Base-by-base conservation (phyloP, 2,113 vertebrate species). In the Pao palembangensis region DNA sequence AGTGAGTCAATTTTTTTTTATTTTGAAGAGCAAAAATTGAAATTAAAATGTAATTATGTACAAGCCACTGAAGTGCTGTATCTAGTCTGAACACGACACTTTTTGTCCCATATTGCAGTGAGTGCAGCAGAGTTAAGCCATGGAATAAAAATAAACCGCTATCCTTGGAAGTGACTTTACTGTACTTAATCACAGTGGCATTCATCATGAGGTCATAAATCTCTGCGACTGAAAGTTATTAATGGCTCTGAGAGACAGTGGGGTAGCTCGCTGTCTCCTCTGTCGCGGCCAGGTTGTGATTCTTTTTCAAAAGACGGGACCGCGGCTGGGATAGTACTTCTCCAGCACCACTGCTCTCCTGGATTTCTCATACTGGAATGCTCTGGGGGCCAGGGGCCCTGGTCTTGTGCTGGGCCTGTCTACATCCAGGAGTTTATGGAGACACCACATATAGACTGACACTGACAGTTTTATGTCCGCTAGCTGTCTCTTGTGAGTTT, bases 301-400 rank as follows among this genome's bases (percentile, higher is more conserved):
- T 73, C 68, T 75, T 64, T 79, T 75, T 72, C 79, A 77, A 63
- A 78, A 77, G 84, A 81, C 81, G 65, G 76, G 64, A 41, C 64
- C n/a, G 64, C 42, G 64, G 69, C 86, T 88, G 85, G 87, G 77
- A 87, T 86, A 83, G 80, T 87, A 88, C 85, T 90, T 88, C 80
- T 83, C 81, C 73, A 70, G 65, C 69, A 66, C 72, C 78, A 63
- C 69, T 48, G 58, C 75, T 88, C 87, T 79, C 86, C 23, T 56
- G 87, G 76, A 87, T 63, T 71, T 84, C 56, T 82, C 81, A 80
- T 76, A 84, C 71, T 68, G 70, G 69, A 80, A 56, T 20, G 16
- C 75, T 80, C 69, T 66, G 58, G 68, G 75, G 76, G 76, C 55
- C 55, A 57, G 49, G 56, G 61, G 68, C 79, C 69, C 52, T 51